Conservation (phyloP, 2,113 vertebrate species). For the Merops nubicus region DNA sequence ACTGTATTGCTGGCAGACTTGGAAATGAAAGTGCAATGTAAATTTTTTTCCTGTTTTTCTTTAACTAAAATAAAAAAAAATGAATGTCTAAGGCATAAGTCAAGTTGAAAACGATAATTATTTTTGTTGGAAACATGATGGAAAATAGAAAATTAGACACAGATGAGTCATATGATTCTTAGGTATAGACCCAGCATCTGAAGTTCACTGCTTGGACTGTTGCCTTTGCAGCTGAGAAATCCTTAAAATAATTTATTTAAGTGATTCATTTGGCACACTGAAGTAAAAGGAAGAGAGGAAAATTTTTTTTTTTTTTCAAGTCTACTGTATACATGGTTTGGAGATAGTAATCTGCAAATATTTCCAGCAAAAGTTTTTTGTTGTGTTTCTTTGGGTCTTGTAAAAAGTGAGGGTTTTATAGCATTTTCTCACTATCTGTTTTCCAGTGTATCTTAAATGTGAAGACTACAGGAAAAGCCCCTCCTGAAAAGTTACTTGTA, state of each 20-base stretch:
- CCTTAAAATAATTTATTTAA: neutral
- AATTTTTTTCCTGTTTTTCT: neutral
- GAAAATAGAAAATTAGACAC: neutral
- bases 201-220: neutral
- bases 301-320: neutral
- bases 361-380: neutral
- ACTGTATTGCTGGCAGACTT: neutral
- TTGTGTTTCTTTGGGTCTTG: neutral
- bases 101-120: neutral
- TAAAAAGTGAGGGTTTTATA: conserved; percentile 20
- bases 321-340: neutral
- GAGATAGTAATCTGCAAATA: conserved; percentile 10
- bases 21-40: neutral
- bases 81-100: neutral
- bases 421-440: neutral
- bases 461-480: neutral
- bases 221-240: neutral
- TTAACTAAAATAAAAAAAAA: neutral
- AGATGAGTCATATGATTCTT: neutral
- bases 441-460: neutral
- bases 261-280: neutral
- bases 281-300: neutral
- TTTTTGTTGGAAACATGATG: neutral
- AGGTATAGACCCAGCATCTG: neutral
- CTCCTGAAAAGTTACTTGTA: neutral